Percentiles rank a stretch among this genome's conserved stretches.
phyloP scores from a whole-genome alignment of 2,888 invertebrate species.

The Drosophila rubida region DNA sequence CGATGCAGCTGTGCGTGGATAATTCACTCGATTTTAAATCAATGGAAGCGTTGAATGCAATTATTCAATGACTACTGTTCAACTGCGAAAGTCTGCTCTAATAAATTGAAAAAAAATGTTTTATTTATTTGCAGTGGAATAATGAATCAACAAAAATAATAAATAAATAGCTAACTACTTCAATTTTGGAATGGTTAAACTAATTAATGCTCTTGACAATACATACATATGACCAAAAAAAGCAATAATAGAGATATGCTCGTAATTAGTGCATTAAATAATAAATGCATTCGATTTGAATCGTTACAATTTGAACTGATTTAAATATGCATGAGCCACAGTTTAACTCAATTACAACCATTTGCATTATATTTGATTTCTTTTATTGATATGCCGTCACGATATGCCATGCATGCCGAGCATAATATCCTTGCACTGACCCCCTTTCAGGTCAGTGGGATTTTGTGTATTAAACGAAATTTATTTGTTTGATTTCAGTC shows the following conservation, averaged over 20 bases:
- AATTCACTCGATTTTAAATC: not conserved
- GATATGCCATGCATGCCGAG: not conserved
- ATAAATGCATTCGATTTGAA: not conserved
- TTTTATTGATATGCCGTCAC: not conserved
- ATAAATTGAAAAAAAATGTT: too few relatives aligned
- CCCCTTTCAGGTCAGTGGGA: not conserved
- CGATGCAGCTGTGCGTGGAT: not conserved
- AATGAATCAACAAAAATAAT: too few relatives aligned
- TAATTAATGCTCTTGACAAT: too few relatives aligned
- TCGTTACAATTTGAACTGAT: not conserved
- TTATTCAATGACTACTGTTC: too few relatives aligned
- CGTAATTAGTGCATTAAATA: not conserved
- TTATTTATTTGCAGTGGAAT: too few relatives aligned
- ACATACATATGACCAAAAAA: too few relatives aligned
- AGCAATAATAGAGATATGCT: too few relatives aligned
- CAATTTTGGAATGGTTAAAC: too few relatives aligned
- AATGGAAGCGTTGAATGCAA: not conserved
- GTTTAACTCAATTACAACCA: not conserved
- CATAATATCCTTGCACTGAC: not conserved
- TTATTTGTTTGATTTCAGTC: not conserved
- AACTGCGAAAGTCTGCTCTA: too few relatives aligned
- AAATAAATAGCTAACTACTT: too few relatives aligned
- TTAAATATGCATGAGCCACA: constrained; percentile 2
- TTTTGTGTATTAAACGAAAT: not conserved
- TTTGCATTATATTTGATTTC: not conserved